These are phyloP conservation scores for Drosophila niveifrons DNA, from an alignment of 2,888 invertebrate species.

Conservation along the genomic window DNA sequence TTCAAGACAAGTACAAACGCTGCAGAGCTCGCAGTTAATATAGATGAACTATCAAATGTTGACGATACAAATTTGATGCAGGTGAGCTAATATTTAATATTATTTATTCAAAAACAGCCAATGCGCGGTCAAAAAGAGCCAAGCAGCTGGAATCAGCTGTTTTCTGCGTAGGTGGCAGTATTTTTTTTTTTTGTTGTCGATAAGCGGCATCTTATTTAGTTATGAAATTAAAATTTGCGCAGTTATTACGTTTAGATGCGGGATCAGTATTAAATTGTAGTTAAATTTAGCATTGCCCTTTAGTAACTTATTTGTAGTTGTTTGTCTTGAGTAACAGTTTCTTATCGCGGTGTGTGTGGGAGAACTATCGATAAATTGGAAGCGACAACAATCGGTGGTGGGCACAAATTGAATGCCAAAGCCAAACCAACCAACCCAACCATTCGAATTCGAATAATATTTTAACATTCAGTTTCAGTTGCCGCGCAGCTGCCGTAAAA, in stretches of 20 bases:
- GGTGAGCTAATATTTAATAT: constrained; percentile 3
- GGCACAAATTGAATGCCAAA: constrained; percentile 43
- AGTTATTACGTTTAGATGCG: no score
- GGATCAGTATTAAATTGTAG: no score
- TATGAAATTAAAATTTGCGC: no score
- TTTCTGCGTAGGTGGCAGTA: constrained; percentile 17
- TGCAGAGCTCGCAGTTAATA: neutral
- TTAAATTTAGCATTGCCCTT: no score
- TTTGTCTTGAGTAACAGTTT: neutral
- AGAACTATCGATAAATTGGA: constrained; percentile 46
- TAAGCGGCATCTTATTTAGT: neutral
- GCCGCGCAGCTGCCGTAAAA: constrained; percentile 75
- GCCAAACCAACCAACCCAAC: constrained; percentile 30
- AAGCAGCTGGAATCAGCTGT: constrained; percentile 28
- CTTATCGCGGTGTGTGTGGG: neutral
- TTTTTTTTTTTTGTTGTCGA: constrained; percentile 24
- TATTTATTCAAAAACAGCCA: constrained; percentile 17
- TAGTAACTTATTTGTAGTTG: no score
- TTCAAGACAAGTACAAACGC: neutral
- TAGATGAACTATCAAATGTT: neutral
- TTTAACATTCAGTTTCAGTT: constrained; percentile 75
- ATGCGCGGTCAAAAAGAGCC: neutral
- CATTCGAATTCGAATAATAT: constrained; percentile 63
- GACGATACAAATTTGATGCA: neutral
- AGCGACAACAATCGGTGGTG: constrained; percentile 39